A percentile compares a stretch with the other conserved stretches of the same genome.
phyloP scores from a whole-genome alignment of 2,888 invertebrate species.

The Rhingia rostrata region DNA sequence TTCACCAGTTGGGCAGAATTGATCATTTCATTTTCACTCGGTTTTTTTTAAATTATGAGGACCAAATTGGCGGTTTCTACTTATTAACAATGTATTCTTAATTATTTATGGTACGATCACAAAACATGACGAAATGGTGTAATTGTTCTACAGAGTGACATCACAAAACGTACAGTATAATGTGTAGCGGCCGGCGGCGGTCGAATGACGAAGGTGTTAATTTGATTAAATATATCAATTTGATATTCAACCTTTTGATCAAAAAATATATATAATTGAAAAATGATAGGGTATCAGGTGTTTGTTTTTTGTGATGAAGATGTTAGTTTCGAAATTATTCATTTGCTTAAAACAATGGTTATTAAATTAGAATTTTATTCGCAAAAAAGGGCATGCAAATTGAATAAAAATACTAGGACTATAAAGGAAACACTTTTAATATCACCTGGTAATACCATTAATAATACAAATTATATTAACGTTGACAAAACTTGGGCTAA shows the following conservation, averaged over 20 bases:
- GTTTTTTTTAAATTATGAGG: constrained; percentile 11
- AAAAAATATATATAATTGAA: background rate
- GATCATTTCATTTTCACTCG: background rate
- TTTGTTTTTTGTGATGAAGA: background rate
- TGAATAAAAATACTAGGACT: too few relatives aligned
- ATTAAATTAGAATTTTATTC: too few relatives aligned
- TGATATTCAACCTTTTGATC: background rate
- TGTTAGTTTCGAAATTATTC: too few relatives aligned
- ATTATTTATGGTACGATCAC: background rate
- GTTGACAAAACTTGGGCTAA: too few relatives aligned
- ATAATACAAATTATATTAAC: too few relatives aligned
- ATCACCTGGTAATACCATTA: too few relatives aligned
- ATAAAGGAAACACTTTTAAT: too few relatives aligned
- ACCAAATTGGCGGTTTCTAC: background rate
- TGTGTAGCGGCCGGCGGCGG: background rate
- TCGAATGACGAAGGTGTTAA: constrained; percentile 15
- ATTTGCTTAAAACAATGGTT: too few relatives aligned
- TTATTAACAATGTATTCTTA: constrained; percentile 4
- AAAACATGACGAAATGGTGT: constrained; percentile 3
- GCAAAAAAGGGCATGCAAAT: too few relatives aligned
- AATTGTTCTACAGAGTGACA: background rate
- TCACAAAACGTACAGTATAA: background rate
- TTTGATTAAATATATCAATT: constrained; percentile 12
- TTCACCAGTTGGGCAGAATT: too few relatives aligned
- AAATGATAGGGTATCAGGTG: background rate